Percentiles rank a stretch among this genome's conserved stretches.
These are phyloP conservation scores for Psammodynastes pulverulentus DNA, from an alignment of 2,113 vertebrate genomes.

Conservation along the genomic window DNA sequence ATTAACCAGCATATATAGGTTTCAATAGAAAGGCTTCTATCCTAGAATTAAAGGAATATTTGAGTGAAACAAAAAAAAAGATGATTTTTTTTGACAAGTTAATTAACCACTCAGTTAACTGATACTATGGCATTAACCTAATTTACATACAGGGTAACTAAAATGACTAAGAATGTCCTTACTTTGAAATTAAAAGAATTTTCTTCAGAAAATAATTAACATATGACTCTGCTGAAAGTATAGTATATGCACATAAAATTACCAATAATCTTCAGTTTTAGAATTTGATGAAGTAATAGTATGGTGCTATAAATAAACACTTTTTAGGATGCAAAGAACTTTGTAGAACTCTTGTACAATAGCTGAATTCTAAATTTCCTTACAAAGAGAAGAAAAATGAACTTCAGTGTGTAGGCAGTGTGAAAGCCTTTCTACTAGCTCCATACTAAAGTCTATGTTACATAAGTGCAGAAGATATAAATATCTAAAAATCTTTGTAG, in stretches of 20 bases:
- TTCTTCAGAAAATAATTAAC: neutral
- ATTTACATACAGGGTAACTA: neutral
- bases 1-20: neutral
- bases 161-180: neutral
- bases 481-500: constrained; percentile 32
- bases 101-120: neutral
- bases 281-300: rapidly evolving
- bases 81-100: neutral
- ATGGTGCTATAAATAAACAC: neutral
- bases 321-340: neutral
- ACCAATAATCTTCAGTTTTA: neutral
- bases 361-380: neutral
- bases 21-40: neutral
- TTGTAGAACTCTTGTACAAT: neutral
- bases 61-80: neutral
- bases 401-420: constrained; percentile 33
- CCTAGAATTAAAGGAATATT: neutral
- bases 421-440: constrained; percentile 1
- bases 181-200: neutral
- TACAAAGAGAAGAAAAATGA: neutral
- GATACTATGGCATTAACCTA: neutral
- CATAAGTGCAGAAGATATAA: constrained; percentile 51
- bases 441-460: constrained; percentile 48
- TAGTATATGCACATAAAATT: rapidly evolving
- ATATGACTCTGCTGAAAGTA: neutral